Conservation (phyloP, 2,888 invertebrate species). For the Callinectes sapidus region DNA sequence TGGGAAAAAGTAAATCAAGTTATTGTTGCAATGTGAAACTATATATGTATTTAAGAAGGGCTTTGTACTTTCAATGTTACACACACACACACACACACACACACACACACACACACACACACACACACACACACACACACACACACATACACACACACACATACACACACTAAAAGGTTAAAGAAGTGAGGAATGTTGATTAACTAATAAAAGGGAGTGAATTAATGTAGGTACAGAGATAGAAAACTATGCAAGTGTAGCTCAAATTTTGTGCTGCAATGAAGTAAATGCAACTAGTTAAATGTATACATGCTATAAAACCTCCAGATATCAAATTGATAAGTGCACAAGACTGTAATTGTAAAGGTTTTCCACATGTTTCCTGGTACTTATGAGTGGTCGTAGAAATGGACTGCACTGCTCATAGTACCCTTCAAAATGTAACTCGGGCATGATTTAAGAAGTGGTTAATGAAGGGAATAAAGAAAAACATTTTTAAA, state of each 20-base stretch:
- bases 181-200: too few species aligned
- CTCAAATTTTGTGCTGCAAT: not conserved
- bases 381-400: not conserved
- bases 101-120: too few species aligned
- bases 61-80: not conserved
- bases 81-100: too few species aligned
- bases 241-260: not conserved
- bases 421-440: not conserved
- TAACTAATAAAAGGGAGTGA: not conserved
- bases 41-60: not conserved
- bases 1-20: not conserved
- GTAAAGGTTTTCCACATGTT: not conserved
- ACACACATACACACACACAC: too few species aligned
- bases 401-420: not conserved
- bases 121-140: too few species aligned
- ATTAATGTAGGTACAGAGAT: not conserved
- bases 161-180: too few species aligned
- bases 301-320: not conserved
- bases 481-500: not conserved
- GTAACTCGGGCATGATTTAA: not conserved
- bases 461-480: not conserved
- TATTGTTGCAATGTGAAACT: not conserved
- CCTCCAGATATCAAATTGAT: not conserved
- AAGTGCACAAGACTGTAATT: not conserved
- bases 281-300: not conserved